Conservation (phyloP, 2,888 invertebrate species). For the Microctonus brassicae region DNA sequence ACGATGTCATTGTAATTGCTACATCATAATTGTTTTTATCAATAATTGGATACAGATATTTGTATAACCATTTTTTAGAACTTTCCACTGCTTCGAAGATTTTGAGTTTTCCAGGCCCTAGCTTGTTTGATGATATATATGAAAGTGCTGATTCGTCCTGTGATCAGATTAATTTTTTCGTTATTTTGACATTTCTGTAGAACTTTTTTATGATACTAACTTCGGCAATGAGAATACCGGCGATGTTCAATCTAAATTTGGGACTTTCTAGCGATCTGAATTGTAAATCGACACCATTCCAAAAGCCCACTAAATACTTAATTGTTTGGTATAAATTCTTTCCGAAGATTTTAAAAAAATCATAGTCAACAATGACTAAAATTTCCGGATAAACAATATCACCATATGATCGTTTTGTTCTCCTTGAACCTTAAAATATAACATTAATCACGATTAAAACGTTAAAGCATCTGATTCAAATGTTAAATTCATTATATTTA, state of each 20-base stretch:
- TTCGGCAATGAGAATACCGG: slow-evolving; percentile 33
- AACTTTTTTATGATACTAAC: slow-evolving; percentile 8
- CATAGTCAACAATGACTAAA: slow-evolving; percentile 34
- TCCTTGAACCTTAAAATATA: neutral
- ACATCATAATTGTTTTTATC: slow-evolving; percentile 30
- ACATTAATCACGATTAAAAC: neutral
- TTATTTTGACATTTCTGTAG: too few species aligned
- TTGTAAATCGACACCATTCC: slow-evolving; percentile 41
- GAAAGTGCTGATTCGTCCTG: too few species aligned
- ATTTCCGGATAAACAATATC: slow-evolving; percentile 31
- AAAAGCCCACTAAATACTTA: slow-evolving; percentile 41
- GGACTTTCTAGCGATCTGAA: slow-evolving; percentile 37
- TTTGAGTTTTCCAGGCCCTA: neutral
- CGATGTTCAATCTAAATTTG: slow-evolving; percentile 39
- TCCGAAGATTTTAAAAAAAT: slow-evolving; percentile 9
- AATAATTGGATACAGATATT: neutral
- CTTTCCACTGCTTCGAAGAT: slow-evolving; percentile 5
- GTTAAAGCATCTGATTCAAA: neutral
- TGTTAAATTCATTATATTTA: neutral
- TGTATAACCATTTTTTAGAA: slow-evolving; percentile 17
- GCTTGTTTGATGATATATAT: slow-evolving; percentile 25
- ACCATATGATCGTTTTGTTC: neutral
- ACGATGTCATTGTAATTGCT: slow-evolving; percentile 39
- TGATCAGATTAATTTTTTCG: neutral
- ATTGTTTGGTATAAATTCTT: neutral